Evolutionary conservation across 2,888 invertebrate genomes (phyloP), one percentile per base, ranked within the genome.

Genomic region (Amphimallon solstitiale): DNA sequence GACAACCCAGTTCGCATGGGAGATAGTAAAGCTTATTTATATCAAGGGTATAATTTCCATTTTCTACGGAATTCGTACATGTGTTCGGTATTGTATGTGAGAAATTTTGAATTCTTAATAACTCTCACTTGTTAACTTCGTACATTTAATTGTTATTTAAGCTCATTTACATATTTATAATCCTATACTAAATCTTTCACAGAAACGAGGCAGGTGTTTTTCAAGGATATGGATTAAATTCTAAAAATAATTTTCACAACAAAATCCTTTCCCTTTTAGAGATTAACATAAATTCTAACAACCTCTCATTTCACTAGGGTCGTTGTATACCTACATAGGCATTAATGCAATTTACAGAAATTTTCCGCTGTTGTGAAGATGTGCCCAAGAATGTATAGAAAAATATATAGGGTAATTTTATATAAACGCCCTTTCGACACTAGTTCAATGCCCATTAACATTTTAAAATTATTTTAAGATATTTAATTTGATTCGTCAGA

Each of bases 21-120:
- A 43, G 40, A 40, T 51, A 29, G 37, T 51, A 51, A 40, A 63
- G 40, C 63, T 63, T 63, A 63, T 63, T 63, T 63, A 63, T 63
- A 43, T 43, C 51, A 29, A 38, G 35, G 37, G 38, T 23, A 37
- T 21, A 38, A 23, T 59, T 59, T 62, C 61, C 38, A 49, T 49
- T 38, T 21, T 19, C 48, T 38, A 29, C 49, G n/a, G 38, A 62
- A 38, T 19, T 7, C 38, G 29, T 49, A 62, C 49, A 59, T 59
- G 15, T 34, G 43, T 12, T 43, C n/a, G 29, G 56, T 43, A 43
- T 43, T 59, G 23, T 6, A 15, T 6, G 43, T 9, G 45, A 5
- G 45, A 6, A 43, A 23, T 43, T 59, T 45, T 43, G 15, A 59
- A 43, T 29, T 14, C n/a, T 29, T 23, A 59, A 9, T 45, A 29